These are phyloP conservation scores for Bos javanicus DNA, from an alignment of 2,113 vertebrate species.

Conservation along the genomic window DNA sequence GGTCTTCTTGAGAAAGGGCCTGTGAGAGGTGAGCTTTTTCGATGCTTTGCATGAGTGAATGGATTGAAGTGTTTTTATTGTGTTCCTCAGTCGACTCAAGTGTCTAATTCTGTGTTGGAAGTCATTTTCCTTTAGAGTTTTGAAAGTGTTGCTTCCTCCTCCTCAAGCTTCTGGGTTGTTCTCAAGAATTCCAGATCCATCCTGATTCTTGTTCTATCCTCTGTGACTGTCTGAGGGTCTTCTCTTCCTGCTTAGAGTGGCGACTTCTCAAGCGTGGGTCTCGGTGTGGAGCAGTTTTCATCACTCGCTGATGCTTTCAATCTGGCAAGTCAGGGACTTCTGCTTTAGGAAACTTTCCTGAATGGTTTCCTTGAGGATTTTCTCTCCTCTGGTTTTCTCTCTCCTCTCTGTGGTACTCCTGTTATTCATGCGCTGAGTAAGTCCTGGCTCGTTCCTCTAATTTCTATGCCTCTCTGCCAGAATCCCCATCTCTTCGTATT, in stretches of 20 bases:
- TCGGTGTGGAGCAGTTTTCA: accelerated
- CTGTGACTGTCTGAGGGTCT: not conserved
- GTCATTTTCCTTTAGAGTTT: not conserved
- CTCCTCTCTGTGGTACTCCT: not conserved
- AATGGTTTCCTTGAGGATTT: not conserved
- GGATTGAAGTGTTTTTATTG: not conserved
- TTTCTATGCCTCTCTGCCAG: not conserved
- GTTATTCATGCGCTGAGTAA: too few species aligned
- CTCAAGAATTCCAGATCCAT: not conserved
- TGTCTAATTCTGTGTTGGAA: not conserved
- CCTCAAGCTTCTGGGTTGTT: not conserved
- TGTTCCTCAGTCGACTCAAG: not conserved
- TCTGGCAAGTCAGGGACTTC: not conserved
- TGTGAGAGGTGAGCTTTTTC: not conserved
- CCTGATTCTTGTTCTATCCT: not conserved
- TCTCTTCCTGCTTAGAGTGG: not conserved
- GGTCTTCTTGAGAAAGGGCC: not conserved
- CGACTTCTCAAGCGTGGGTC: not conserved
- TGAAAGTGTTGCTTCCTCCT: not conserved
- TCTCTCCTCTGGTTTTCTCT: not conserved
- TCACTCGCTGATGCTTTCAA: not conserved
- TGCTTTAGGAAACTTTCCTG: not conserved
- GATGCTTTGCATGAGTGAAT: not conserved
- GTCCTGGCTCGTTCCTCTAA: not conserved
- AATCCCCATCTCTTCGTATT: not conserved